A percentile compares a stretch with the other conserved stretches of the same genome.
Conservation (phyloP, 1,140 invertebrate species). For the Drosophila baimaii region DNA sequence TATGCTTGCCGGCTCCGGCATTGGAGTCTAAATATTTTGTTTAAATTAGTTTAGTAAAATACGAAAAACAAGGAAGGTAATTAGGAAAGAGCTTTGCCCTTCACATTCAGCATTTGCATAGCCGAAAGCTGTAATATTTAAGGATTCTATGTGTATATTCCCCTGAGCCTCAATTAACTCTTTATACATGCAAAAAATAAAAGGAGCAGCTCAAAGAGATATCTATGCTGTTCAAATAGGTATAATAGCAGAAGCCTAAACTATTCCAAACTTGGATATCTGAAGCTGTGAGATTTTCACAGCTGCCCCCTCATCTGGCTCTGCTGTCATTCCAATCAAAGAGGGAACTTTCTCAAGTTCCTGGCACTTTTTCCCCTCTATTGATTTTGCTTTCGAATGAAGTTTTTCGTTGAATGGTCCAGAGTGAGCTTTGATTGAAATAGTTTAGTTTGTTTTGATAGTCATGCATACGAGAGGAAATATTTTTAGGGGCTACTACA, state of each 20-base stretch:
- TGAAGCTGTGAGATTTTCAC: conserved; percentile 6
- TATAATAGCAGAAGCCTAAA: conserved; percentile 27
- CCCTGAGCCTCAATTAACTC: too few relatives aligned
- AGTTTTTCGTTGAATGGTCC: conserved; percentile 30
- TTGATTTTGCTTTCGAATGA: conserved; percentile 49
- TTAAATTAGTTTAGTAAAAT: conserved; percentile 32
- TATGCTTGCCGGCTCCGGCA: neutral
- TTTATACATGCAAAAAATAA: too few relatives aligned
- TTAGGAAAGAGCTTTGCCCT: conserved; percentile 11
- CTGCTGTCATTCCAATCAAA: conserved; percentile 20
- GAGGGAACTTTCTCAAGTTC: conserved; percentile 43
- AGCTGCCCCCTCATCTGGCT: neutral
- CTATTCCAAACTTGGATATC: conserved; percentile 39
- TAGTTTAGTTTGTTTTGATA: conserved; percentile 58
- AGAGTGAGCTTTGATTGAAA: conserved; percentile 54
- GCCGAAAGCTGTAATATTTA: neutral
- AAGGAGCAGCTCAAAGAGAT: neutral
- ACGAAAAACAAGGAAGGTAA: neutral
- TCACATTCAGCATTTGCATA: conserved; percentile 2
- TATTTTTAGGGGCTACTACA: conserved; percentile 11
- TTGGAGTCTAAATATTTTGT: conserved; percentile 19
- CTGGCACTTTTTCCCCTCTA: conserved; percentile 38
- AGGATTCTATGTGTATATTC: too few relatives aligned
- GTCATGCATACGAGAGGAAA: conserved; percentile 35
- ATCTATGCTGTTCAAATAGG: neutral